Conservation (phyloP, 2,113 vertebrate species). For the Peromyscus maniculatus region DNA sequence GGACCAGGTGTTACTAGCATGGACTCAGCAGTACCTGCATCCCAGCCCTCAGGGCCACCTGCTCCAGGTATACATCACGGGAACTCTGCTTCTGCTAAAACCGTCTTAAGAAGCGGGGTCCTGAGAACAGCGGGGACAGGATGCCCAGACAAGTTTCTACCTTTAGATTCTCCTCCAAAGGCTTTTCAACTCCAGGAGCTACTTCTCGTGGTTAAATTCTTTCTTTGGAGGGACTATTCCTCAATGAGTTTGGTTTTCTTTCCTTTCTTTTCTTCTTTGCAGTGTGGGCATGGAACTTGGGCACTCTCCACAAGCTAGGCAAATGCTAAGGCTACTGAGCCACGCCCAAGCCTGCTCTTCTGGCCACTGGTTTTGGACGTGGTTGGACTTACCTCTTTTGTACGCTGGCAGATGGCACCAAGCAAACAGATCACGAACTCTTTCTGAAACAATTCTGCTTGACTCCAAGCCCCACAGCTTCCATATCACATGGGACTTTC, state of each 20-base stretch:
- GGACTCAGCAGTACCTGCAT: not conserved
- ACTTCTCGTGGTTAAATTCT: not conserved
- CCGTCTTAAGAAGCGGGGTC: not conserved
- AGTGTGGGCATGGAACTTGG: too few relatives aligned
- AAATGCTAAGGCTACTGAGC: not conserved
- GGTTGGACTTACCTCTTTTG: not conserved
- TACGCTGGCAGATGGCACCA: conserved; percentile 10
- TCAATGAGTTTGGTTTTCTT: not conserved
- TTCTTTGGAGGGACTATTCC: not conserved
- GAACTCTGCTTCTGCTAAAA: not conserved
- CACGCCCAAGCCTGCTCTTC: not conserved
- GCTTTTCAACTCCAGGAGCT: not conserved
- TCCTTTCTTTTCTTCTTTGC: not conserved
- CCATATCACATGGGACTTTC: not conserved
- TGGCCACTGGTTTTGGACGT: not conserved
- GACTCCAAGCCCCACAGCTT: not conserved
- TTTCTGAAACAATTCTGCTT: not conserved
- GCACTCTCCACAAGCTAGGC: not conserved
- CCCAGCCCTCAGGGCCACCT: not conserved
- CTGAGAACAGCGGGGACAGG: not conserved
- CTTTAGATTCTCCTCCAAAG: not conserved
- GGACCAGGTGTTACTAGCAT: not conserved
- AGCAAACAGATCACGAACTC: conserved; percentile 3
- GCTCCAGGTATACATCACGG: not conserved
- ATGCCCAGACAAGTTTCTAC: not conserved